Evolutionary conservation across 1,140 invertebrate species (phyloP), one percentile per base, ranked within the genome.

Genomic region (Scylla paramamosain): DNA sequence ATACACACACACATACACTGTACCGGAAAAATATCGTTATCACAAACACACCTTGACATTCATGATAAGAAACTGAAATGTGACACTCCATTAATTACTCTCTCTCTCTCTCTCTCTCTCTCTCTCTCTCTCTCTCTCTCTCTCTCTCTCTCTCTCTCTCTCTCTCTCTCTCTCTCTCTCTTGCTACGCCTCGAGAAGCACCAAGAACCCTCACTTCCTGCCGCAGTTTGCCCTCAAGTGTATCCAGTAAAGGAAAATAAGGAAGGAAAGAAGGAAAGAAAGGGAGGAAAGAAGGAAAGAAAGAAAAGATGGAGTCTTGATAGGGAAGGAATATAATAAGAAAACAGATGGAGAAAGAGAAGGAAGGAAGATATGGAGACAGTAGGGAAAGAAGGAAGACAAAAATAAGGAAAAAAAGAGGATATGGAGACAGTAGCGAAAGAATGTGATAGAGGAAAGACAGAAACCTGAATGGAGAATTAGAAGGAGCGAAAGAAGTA

Each of bases 71-170:
- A 29, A 86, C 77, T 0, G 83, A 39, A 14, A 31, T 86, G 28
- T 39, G 52, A 59, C 52, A 59, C 52, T 59, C 12, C 52, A 20
- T 20, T 59, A 59, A 59, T 59, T 3, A 59, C 28, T 14, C 83
- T 83, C 77, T 83, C 77, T 83, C 77, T 83, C 77, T 83, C 77
- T 83, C 82, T 83, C 82, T 83, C 82, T 83, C 82, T 83, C 82
- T 83, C 82, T 83, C 82, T 83, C 82, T 83, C 82, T 83, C 82
- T 83, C 82, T 83, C 12, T 83, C 82, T 83, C 82, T 83, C 82
- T 83, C 82, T 83, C 82, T 83, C 82, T 83, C 82, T 83, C 82
- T 83, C 82, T 83, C 82, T 83, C 82, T 83, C 82, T 83, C 39
- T 39, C 39, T 39, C 39, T 39, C 39, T 39, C 39, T 39, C 39